Percentiles rank a stretch among this genome's conserved stretches.
Conservation (phyloP, 2,888 invertebrate genomes). For the Aporophyla lueneburgensis region DNA sequence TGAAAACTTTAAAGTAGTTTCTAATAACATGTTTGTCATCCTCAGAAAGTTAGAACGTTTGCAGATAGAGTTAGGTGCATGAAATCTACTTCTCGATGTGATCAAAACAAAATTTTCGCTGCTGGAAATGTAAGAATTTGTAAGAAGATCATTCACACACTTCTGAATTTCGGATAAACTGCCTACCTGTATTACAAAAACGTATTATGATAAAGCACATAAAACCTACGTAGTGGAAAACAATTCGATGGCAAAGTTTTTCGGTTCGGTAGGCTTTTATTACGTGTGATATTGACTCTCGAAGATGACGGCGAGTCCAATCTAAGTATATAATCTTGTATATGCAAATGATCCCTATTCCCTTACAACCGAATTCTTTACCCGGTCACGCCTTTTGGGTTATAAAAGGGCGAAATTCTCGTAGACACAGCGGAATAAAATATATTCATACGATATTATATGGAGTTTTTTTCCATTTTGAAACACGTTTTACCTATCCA, state of each 20-base stretch:
- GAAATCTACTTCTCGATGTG: slow-evolving; percentile 7
- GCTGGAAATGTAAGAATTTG: slow-evolving; percentile 14
- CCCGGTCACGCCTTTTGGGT: slow-evolving; percentile 83
- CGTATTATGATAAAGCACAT: slow-evolving; percentile 73
- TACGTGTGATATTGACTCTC: slow-evolving; percentile 86
- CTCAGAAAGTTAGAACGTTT: slow-evolving; percentile 25
- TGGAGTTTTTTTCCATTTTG: slow-evolving; percentile 73
- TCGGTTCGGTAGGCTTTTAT: slow-evolving; percentile 82
- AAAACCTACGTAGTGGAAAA: slow-evolving; percentile 80
- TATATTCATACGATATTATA: slow-evolving; percentile 80
- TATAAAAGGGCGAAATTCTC: slow-evolving; percentile 81
- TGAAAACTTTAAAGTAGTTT: slow-evolving; percentile 58
- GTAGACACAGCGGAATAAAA: slow-evolving; percentile 83
- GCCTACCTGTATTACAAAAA: slow-evolving; percentile 65
- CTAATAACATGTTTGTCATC: slow-evolving; percentile 51
- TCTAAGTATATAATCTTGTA: slow-evolving; percentile 86
- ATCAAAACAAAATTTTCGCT: slow-evolving; percentile 9
- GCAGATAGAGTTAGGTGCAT: slow-evolving; percentile 9
- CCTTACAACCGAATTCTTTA: slow-evolving; percentile 83
- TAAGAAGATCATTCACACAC: slow-evolving; percentile 3
- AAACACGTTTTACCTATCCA: slow-evolving; percentile 73
- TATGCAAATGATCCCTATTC: slow-evolving; percentile 85
- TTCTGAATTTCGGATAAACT: slow-evolving; percentile 34
- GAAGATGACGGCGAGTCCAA: slow-evolving; percentile 77
- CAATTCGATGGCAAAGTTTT: slow-evolving; percentile 82